Percentiles rank a stretch among this genome's conserved stretches.
Evolutionary conservation across 23 tunicate species (phyloP).

Genomic region (Botrylloides violaceus): DNA sequence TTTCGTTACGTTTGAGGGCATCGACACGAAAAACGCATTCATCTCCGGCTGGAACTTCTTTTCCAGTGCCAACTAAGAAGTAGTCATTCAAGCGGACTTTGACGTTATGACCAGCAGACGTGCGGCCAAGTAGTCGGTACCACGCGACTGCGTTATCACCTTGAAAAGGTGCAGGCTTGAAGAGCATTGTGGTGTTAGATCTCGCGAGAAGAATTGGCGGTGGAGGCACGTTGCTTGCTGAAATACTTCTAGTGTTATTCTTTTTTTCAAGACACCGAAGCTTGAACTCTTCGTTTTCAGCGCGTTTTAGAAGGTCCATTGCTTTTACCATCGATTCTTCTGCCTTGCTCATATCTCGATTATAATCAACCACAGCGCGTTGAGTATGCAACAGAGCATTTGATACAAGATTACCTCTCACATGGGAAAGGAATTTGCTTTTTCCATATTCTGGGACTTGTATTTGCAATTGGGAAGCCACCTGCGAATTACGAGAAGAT

Average conservation of each 20-base stretch:
- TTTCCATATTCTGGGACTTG: conserved; percentile 2
- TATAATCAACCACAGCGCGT: conserved; percentile 39
- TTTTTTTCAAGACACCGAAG: background rate
- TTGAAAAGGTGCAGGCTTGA: conserved; percentile 55
- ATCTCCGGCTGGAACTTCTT: conserved; percentile 66
- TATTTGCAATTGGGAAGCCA: conserved; percentile 9
- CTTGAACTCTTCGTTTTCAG: conserved; percentile 64
- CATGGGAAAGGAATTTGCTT: conserved; percentile 14
- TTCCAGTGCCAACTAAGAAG: conserved; percentile 75
- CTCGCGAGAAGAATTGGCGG: conserved; percentile 74
- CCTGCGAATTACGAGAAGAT: conserved; percentile 7
- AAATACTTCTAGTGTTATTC: background rate
- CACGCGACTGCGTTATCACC: conserved; percentile 60
- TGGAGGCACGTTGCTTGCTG: conserved; percentile 25
- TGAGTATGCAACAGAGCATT: conserved; percentile 65
- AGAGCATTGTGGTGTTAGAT: conserved; percentile 47
- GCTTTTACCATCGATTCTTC: conserved; percentile 45
- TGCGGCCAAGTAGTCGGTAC: conserved; percentile 71
- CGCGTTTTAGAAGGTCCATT: conserved; percentile 23
- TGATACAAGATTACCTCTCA: conserved; percentile 47
- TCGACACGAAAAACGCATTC: conserved; percentile 57
- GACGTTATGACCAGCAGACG: conserved; percentile 71
- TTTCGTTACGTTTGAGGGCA: conserved; percentile 55
- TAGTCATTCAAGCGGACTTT: conserved; percentile 89
- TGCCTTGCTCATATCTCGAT: conserved; percentile 22